These are phyloP conservation scores for Ennomos erosarius DNA, from an alignment of 2,888 invertebrate genomes.

Conservation along the genomic window DNA sequence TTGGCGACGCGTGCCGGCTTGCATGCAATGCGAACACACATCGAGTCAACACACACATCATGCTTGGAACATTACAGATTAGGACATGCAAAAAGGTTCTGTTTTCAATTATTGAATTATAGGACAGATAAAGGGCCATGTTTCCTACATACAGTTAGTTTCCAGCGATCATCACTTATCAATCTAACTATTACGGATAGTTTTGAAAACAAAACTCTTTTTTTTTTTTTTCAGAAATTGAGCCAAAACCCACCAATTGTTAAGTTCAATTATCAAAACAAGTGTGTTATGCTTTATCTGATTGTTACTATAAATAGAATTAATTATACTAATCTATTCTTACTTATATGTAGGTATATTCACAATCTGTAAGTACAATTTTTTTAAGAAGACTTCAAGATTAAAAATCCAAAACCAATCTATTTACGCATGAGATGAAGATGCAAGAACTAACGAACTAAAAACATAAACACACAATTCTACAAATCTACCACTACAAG, in stretches of 20 bases:
- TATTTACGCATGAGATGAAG: slow-evolving; percentile 19
- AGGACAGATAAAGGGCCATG: too few relatives aligned
- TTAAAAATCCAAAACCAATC: not conserved
- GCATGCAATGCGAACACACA: slow-evolving; percentile 70
- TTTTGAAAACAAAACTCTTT: slow-evolving; percentile 29
- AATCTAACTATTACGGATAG: not conserved
- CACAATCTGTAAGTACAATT: not conserved
- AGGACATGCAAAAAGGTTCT: slow-evolving; percentile 7
- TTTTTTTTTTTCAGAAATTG: slow-evolving; percentile 9
- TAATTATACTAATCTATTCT: too few relatives aligned
- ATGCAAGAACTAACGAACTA: slow-evolving; percentile 5
- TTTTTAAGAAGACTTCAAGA: not conserved
- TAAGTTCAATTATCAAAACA: not conserved
- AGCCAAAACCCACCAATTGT: not conserved
- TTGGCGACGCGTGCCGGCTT: slow-evolving; percentile 69
- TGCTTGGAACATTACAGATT: slow-evolving; percentile 35
- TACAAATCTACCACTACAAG: slow-evolving; percentile 1
- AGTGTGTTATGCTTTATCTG: too few relatives aligned
- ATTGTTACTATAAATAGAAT: not conserved
- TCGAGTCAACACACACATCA: slow-evolving; percentile 44
- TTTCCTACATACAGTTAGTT: not conserved
- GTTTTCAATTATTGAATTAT: not conserved
- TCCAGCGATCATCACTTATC: not conserved
- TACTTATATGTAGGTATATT: too few relatives aligned
- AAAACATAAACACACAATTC: slow-evolving; percentile 11